phyloP scores from a whole-genome alignment of 2,113 vertebrate genomes.

The Quiscalus mexicanus region DNA sequence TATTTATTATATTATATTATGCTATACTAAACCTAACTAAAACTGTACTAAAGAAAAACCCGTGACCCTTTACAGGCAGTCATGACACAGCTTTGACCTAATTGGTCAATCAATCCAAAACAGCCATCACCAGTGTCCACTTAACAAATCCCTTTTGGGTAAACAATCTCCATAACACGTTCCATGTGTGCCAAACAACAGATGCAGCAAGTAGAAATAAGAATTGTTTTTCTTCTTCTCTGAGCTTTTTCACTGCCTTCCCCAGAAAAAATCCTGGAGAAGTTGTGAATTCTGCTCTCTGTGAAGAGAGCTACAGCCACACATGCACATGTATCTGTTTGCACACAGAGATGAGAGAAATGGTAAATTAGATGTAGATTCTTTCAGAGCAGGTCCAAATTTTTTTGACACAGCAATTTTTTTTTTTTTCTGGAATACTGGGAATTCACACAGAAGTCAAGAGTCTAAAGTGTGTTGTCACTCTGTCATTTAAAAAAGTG shows the following conservation, averaged over 20 bases:
- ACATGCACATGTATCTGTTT: fast-evolving
- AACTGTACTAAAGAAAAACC: not conserved
- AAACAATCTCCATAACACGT: not conserved
- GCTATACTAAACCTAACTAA: too few relatives aligned
- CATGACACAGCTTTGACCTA: not conserved
- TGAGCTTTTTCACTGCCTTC: not conserved
- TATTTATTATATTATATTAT: too few relatives aligned
- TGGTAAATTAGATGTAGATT: fast-evolving
- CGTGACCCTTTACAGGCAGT: not conserved
- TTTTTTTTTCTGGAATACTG: not conserved
- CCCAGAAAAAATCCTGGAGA: too few relatives aligned
- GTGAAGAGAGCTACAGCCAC: too few relatives aligned
- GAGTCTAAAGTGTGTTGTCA: not conserved
- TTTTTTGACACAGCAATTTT: too few relatives aligned
- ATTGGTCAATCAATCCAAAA: not conserved
- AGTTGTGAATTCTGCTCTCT: not conserved
- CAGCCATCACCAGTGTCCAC: not conserved
- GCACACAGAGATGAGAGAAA: fast-evolving
- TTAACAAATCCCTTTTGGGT: not conserved
- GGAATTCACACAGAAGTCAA: not conserved
- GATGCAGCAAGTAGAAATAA: too few relatives aligned
- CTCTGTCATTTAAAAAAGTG: not conserved
- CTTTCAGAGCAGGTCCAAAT: not conserved
- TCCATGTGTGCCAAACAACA: not conserved
- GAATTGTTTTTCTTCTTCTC: not conserved